Evolutionary conservation across 2,797 vertebrate species (phyloP).

Genomic region (Sebastes kiyomatsui): DNA sequence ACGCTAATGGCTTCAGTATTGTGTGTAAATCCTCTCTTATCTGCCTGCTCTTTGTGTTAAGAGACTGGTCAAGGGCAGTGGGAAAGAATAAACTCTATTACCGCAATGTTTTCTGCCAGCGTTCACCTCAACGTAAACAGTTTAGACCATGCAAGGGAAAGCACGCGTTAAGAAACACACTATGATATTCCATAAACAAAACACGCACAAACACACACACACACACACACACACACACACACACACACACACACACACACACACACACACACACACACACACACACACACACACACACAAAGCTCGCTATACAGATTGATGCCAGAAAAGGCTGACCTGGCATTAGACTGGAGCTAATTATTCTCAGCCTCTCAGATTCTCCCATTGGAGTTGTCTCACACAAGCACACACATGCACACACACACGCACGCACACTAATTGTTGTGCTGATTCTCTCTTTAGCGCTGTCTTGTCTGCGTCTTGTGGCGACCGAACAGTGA

Average conservation of each 20-base stretch:
- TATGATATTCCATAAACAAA: not conserved
- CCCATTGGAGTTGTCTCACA: constrained; percentile 51
- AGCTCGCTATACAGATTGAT: constrained; percentile 22
- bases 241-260: not conserved
- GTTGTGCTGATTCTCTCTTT: constrained; percentile 64
- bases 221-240: not conserved
- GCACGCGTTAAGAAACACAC: not conserved
- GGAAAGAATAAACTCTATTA: constrained; percentile 62
- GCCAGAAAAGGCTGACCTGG: constrained; percentile 54
- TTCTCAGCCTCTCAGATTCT: constrained; percentile 59
- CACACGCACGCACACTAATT: constrained; percentile 40
- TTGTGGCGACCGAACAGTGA: constrained; percentile 56
- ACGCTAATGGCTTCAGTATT: constrained; percentile 81
- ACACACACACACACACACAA: not conserved
- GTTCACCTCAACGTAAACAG: constrained; percentile 49
- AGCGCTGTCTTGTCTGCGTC: constrained; percentile 55
- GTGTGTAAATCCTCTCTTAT: constrained; percentile 83
- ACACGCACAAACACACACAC: not conserved
- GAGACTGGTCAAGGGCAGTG: constrained; percentile 78
- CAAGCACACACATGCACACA: not conserved
- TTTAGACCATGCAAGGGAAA: constrained; percentile 18
- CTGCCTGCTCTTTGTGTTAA: constrained; percentile 76
- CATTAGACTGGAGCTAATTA: constrained; percentile 63
- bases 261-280: not conserved
- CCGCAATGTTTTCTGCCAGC: constrained; percentile 46